A percentile compares a stretch with the other conserved stretches of the same genome.
Conservation (phyloP, 2,113 vertebrate genomes). For the Pterophyllum scalare region DNA sequence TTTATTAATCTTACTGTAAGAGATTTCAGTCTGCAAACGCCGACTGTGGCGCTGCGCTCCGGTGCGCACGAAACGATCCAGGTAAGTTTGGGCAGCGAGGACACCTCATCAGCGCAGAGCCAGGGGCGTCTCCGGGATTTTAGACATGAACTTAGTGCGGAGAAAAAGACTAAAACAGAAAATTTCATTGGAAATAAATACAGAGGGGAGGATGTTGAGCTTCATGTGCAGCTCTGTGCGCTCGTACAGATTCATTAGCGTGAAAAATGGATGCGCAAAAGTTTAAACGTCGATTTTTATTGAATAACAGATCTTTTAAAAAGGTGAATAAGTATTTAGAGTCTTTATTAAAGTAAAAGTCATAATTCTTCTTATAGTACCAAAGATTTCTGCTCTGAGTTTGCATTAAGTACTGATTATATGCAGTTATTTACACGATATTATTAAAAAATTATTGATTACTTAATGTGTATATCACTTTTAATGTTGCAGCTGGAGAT, state of each 20-base stretch:
- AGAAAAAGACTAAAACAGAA: neutral
- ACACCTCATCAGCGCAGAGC: neutral
- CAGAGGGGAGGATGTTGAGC: neutral
- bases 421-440: neutral
- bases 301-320: neutral
- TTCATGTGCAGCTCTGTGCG: neutral
- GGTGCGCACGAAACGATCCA: conserved; percentile 10
- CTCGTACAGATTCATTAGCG: neutral
- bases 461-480: neutral
- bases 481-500: neutral
- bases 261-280: neutral
- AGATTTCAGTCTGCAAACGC: neutral
- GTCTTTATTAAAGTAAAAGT: neutral
- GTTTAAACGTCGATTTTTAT: neutral
- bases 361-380: neutral
- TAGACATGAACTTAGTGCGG: neutral
- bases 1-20: neutral
- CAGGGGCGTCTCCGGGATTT: neutral
- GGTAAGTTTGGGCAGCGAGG: conserved; percentile 11
- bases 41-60: conserved; percentile 23
- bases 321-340: neutral
- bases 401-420: neutral
- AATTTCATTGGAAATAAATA: neutral
- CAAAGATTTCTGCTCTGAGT: neutral
- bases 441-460: neutral